Percentiles rank a stretch among this genome's conserved stretches.
Conservation (phyloP, 1,140 invertebrate species). For the Homarus americanus region DNA sequence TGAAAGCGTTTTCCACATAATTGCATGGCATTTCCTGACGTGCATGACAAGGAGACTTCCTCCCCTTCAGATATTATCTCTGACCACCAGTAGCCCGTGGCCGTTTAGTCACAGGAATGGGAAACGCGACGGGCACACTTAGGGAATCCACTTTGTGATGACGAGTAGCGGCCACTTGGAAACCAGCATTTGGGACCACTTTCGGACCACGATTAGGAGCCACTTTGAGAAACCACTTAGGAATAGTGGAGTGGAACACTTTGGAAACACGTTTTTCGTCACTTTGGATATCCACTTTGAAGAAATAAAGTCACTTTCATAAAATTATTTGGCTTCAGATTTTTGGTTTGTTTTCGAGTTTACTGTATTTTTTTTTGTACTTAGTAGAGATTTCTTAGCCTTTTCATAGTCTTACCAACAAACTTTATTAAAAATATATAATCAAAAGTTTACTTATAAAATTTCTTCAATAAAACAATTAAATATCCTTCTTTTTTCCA, state of each 20-base stretch:
- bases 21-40: constrained; percentile 68
- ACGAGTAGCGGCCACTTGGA: constrained; percentile 14
- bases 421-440: too few relatives aligned
- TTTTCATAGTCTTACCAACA: background rate
- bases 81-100: constrained; percentile 6
- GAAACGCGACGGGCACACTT: constrained; percentile 25
- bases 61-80: constrained; percentile 41
- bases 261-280: background rate
- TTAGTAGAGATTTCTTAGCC: background rate
- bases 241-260: background rate
- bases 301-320: background rate
- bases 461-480: background rate
- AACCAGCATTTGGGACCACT: background rate
- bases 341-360: background rate
- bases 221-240: constrained; percentile 18
- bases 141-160: constrained; percentile 32
- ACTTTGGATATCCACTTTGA: constrained; percentile 4
- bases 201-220: constrained; percentile 6
- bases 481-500: background rate
- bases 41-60: constrained; percentile 64
- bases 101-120: constrained; percentile 13
- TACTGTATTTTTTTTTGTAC: background rate
- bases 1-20: constrained; percentile 57
- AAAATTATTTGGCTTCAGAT: background rate
- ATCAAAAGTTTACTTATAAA: too few relatives aligned